phyloP scores from a whole-genome alignment of 1,140 invertebrate species.

The Habropoda laboriosa region DNA sequence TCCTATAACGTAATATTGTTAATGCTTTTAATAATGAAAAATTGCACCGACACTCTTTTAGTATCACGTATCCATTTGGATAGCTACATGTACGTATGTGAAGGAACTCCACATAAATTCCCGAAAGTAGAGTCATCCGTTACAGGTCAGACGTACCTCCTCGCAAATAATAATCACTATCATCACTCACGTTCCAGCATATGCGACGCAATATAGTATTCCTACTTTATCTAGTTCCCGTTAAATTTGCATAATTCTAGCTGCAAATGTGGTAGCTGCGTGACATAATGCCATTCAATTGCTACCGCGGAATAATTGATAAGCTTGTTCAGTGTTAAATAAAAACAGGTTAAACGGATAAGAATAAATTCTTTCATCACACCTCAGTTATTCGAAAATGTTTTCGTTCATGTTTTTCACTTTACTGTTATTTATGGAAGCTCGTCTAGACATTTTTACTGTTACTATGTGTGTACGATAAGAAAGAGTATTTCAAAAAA shows the following conservation, averaged over 20 bases:
- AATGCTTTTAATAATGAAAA: not conserved
- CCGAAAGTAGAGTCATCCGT: slow-evolving; percentile 20
- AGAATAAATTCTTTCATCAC: too few relatives aligned
- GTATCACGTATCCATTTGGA: not conserved
- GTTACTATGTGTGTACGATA: too few relatives aligned
- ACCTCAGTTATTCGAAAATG: too few relatives aligned
- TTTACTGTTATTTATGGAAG: too few relatives aligned
- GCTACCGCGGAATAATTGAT: not conserved
- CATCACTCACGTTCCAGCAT: slow-evolving; percentile 10
- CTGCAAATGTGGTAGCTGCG: not conserved
- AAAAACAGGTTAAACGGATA: too few relatives aligned
- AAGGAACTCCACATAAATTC: slow-evolving; percentile 5
- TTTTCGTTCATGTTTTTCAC: too few relatives aligned
- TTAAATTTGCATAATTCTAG: slow-evolving; percentile 12
- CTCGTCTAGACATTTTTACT: too few relatives aligned
- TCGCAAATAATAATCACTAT: slow-evolving; percentile 16
- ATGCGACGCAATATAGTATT: not conserved
- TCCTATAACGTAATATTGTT: not conserved
- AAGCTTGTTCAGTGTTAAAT: not conserved
- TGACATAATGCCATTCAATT: not conserved
- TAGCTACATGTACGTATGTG: not conserved
- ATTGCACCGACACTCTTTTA: not conserved
- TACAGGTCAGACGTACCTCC: slow-evolving; percentile 23
- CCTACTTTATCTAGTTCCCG: slow-evolving; percentile 4
- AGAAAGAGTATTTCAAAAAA: not conserved